Conservation (phyloP, 2,888 invertebrate species). For the Helicoverpa assulta region DNA sequence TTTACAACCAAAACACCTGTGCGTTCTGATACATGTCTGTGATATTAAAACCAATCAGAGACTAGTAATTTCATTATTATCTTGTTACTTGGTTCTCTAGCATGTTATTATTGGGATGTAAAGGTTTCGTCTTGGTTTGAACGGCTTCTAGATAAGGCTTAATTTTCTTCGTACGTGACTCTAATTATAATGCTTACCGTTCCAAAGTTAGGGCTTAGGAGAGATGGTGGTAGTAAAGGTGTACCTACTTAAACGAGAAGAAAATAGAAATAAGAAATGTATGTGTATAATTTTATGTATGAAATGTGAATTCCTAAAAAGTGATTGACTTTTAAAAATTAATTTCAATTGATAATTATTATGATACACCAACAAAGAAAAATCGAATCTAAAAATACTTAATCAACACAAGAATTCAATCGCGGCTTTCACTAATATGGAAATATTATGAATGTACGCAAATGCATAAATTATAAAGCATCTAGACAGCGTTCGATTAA, state of each 20-base stretch:
- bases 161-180: conserved; percentile 31
- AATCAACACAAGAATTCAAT: conserved; percentile 22
- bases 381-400: not conserved
- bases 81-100: conserved; percentile 62
- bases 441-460: conserved; percentile 26
- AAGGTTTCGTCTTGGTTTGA: conserved; percentile 1
- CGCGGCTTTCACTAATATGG: conserved; percentile 61
- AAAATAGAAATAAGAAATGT: too few species aligned
- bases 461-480: conserved; percentile 45
- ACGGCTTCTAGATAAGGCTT: not conserved
- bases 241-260: not conserved
- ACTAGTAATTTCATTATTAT: conserved; percentile 71
- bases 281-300: too few species aligned
- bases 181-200: conserved; percentile 22
- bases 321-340: not conserved
- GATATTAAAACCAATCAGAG: conserved; percentile 61
- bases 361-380: conserved; percentile 3
- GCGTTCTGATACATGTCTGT: not conserved
- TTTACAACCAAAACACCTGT: too few species aligned
- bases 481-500: conserved; percentile 49
- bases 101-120: conserved; percentile 35
- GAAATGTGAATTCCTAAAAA: not conserved
- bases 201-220: not conserved
- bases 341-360: too few species aligned
- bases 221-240: not conserved